Percentiles rank a stretch among this genome's conserved stretches.
Conservation (phyloP, 2,113 vertebrate species). For the Corvus moneduloides region DNA sequence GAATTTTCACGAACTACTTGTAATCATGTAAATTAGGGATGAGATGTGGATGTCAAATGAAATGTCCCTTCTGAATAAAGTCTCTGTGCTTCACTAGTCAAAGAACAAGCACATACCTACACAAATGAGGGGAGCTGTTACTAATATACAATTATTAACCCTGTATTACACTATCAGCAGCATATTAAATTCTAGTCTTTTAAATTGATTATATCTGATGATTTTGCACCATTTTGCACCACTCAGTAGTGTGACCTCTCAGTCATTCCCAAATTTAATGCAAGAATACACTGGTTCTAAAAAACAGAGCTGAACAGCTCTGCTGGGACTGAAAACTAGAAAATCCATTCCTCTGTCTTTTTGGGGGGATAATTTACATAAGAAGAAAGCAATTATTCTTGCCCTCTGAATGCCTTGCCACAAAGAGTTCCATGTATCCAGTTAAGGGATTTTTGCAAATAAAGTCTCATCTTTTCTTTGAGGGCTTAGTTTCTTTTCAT, state of each 20-base stretch:
- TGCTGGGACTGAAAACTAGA: not conserved
- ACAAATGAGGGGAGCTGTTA: not conserved
- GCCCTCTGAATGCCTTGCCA: not conserved
- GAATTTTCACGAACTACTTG: constrained; percentile 39
- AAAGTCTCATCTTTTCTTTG: constrained; percentile 1
- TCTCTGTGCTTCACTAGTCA: constrained; percentile 27
- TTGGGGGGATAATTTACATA: not conserved
- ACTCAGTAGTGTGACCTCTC: not conserved
- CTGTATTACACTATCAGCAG: not conserved
- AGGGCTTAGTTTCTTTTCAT: constrained; percentile 14
- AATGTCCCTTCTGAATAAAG: constrained; percentile 25
- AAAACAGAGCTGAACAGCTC: not conserved
- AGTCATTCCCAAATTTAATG: not conserved
- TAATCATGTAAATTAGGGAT: constrained; percentile 49
- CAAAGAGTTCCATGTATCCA: not conserved
- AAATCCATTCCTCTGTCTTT: not conserved
- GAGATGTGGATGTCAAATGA: constrained; percentile 36
- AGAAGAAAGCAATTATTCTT: constrained; percentile 28
- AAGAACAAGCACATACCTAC: constrained; percentile 40
- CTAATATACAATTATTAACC: constrained; percentile 36
- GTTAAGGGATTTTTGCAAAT: constrained; percentile 13
- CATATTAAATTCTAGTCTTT: not conserved
- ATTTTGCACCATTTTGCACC: not conserved
- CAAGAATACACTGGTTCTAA: not conserved
- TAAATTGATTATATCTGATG: not conserved